Evolutionary conservation across 2,888 invertebrate species (phyloP), one percentile per base, ranked within the genome.

Genomic region (Phaedon cochleariae): DNA sequence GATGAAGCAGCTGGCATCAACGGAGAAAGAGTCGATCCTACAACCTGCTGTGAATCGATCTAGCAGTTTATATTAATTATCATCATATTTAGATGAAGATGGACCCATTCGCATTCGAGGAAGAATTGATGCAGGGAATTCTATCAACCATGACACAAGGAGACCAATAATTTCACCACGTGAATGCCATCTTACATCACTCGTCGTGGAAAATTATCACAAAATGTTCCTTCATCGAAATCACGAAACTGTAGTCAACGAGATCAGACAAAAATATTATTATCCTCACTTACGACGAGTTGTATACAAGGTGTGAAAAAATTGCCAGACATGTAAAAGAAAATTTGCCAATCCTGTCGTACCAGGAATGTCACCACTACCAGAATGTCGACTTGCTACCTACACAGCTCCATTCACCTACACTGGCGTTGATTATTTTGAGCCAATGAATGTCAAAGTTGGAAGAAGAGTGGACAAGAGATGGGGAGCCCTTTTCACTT

Each of bases 381-480:
- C 55, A n/a, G 61, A 55, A 20, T 64, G 59, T 46, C n/a, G 63
- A 48, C 48, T 59, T 45, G 53, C 53, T 17, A 37, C 46, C 10
- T 64, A 15, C 31, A 29, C 21, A 9, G 26, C 46, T 26, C 48
- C 66, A 53, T 66, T 63, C 22, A 62, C 60, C 12, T 48, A 52
- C 10, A 64, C 59, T 21, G 64, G 61, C 9, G 59, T 67, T 10
- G 67, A 67, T 37, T 67, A 66, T 34, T 64, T 64, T 53, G 67
- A 64, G 2, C 67, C 67, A 46, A 67, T 67, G 2, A 57, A 51
- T 49, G 61, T 61, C 18, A 12, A n/a, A 3, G 29, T 67, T 31
- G 67, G 64, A 51, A 60, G 64, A 67, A 52, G 67, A 26, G 31
- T 31, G 6, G 59, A 67, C n/a, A 67, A 64, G 58, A 29, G 67